Evolutionary conservation across 2,888 invertebrate species (phyloP).

Genomic region (Gari tellinella): DNA sequence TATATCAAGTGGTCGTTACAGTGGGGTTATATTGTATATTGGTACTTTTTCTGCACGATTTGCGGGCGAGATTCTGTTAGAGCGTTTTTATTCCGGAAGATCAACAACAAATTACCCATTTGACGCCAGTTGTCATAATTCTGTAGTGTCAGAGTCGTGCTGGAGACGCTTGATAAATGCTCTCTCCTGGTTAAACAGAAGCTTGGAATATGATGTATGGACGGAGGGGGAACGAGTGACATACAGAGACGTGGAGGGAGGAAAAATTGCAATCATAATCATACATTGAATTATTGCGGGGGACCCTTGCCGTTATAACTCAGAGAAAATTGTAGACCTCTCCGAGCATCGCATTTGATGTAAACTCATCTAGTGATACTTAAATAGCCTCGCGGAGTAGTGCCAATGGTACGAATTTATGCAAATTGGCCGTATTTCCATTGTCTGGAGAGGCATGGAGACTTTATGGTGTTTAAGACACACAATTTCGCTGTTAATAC

Average conservation of each 20-base stretch:
- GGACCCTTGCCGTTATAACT: conserved; percentile 55
- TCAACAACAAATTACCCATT: conserved; percentile 65
- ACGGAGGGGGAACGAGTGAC: conserved; percentile 43
- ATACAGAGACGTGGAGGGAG: conserved; percentile 56
- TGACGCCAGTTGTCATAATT: conserved; percentile 61
- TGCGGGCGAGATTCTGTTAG: conserved; percentile 17
- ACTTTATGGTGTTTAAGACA: conserved; percentile 45
- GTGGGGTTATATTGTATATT: too few species aligned
- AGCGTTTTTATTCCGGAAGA: conserved; percentile 33
- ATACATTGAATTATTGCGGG: conserved; percentile 62
- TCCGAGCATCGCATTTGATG: conserved; percentile 36
- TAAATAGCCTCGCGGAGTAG: conserved; percentile 52
- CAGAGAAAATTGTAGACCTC: conserved; percentile 53
- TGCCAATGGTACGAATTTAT: conserved; percentile 20
- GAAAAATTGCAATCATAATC: conserved; percentile 57
- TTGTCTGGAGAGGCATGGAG: conserved; percentile 45
- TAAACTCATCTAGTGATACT: conserved; percentile 52
- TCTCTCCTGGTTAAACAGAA: conserved; percentile 45
- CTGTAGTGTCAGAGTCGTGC: conserved; percentile 48
- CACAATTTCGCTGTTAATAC: conserved; percentile 38
- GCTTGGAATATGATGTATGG: conserved; percentile 57
- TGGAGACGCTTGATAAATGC: conserved; percentile 63
- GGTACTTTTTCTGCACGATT: conserved; percentile 3
- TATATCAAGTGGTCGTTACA: too few species aligned
- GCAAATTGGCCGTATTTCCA: conserved; percentile 44